These are phyloP conservation scores for Acanthosepion pharaonis DNA, from an alignment of 2,888 invertebrate genomes.

Conservation along the genomic window DNA sequence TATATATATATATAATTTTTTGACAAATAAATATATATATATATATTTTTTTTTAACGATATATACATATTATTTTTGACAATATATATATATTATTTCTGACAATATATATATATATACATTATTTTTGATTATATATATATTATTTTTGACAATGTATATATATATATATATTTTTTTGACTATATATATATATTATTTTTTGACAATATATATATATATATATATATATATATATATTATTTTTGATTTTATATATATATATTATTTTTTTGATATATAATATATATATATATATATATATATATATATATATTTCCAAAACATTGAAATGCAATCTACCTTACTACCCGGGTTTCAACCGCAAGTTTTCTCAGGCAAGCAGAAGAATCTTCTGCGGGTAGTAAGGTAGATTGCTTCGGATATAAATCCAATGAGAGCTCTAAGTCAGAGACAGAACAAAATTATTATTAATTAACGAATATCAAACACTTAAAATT, in stretches of 20 bases:
- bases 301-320: background rate
- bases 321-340: too few relatives aligned
- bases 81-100: conserved; percentile 25
- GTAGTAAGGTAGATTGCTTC: too few relatives aligned
- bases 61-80: background rate
- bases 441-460: too few relatives aligned
- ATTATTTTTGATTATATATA: background rate
- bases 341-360: too few relatives aligned
- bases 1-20: background rate
- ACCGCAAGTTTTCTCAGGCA: too few relatives aligned
- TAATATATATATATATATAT: background rate
- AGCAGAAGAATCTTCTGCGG: too few relatives aligned
- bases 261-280: background rate
- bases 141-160: background rate
- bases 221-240: background rate
- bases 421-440: too few relatives aligned
- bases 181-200: background rate
- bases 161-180: background rate
- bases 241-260: too few relatives aligned
- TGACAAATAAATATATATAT: too few relatives aligned
- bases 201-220: background rate
- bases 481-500: too few relatives aligned
- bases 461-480: too few relatives aligned
- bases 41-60: background rate
- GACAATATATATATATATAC: too few relatives aligned